Conservation (phyloP, 2,888 invertebrate genomes). For the Notocelia uddmanniana region DNA sequence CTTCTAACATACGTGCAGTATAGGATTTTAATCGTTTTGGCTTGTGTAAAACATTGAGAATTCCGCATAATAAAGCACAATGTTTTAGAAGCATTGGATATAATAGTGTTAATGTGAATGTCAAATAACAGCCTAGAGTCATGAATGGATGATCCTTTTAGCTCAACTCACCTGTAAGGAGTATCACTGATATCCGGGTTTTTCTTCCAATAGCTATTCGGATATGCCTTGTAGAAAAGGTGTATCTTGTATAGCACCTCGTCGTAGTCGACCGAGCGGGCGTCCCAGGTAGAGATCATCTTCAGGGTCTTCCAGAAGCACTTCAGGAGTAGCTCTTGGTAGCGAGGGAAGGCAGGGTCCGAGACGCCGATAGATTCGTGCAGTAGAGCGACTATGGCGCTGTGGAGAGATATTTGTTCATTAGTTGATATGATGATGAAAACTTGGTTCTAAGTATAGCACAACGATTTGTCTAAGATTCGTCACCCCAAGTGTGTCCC, state of each 20-base stretch:
- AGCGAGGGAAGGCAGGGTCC: slow-evolving; percentile 87
- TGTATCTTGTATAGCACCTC: slow-evolving; percentile 93
- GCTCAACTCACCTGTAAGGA: slow-evolving; percentile 87
- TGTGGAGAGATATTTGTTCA: slow-evolving; percentile 67
- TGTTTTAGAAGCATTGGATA: no score
- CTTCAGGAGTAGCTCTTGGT: slow-evolving; percentile 94
- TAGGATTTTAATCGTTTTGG: no score
- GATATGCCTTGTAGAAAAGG: slow-evolving; percentile 94
- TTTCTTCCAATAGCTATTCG: slow-evolving; percentile 94
- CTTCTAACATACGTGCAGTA: no score
- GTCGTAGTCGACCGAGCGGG: slow-evolving; percentile 91
- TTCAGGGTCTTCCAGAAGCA: slow-evolving; percentile 98
- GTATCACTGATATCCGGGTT: slow-evolving; percentile 91
- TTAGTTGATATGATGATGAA: neutral
- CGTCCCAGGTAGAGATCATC: slow-evolving; percentile 92
- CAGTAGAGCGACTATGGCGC: slow-evolving; percentile 95
- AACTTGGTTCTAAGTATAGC: no score
- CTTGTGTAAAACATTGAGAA: no score
- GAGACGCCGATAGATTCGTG: slow-evolving; percentile 92
- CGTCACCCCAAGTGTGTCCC: no score
- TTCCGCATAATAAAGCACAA: no score
- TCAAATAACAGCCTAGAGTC: no score
- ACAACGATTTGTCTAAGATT: no score
- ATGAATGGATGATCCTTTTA: no score
- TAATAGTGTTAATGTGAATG: no score